These are phyloP conservation scores for Potorous gilbertii DNA, from an alignment of 2,797 vertebrate species.

Conservation along the genomic window DNA sequence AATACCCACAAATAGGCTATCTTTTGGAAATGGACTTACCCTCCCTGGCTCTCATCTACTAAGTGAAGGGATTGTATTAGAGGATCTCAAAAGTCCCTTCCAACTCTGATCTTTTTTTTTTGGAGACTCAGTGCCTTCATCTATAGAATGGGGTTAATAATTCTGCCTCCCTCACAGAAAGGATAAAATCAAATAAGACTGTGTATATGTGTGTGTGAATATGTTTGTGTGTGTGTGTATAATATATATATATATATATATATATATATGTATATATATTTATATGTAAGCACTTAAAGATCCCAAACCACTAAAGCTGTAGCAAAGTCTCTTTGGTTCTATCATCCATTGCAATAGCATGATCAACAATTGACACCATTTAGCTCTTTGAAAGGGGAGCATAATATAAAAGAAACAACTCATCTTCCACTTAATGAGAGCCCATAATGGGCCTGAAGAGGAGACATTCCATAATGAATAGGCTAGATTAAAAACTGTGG, in stretches of 20 bases:
- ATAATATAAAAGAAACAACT: not conserved
- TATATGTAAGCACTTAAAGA: not conserved
- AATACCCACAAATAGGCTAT: not conserved
- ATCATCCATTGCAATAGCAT: not conserved
- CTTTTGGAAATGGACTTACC: not conserved
- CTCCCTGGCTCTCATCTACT: not conserved
- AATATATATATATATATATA: too few species aligned
- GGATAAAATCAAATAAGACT: not conserved
- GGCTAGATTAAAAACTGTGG: not conserved
- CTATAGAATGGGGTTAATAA: not conserved
- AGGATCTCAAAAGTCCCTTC: not conserved
- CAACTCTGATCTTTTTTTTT: not conserved
- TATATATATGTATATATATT: not conserved
- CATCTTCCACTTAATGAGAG: not conserved
- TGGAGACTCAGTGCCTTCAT: not conserved
- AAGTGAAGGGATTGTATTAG: not conserved
- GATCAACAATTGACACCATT: not conserved
- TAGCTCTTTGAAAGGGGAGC: not conserved
- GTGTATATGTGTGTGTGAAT: too few species aligned
- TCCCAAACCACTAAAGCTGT: not conserved
- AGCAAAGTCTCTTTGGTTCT: not conserved
- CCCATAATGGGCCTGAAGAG: not conserved
- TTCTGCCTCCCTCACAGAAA: not conserved
- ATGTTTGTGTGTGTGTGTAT: too few species aligned
- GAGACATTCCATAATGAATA: not conserved